A percentile compares a stretch with the other conserved stretches of the same genome.
phyloP scores from a whole-genome alignment of 2,888 invertebrate species.

The Clistopyga incitator region DNA sequence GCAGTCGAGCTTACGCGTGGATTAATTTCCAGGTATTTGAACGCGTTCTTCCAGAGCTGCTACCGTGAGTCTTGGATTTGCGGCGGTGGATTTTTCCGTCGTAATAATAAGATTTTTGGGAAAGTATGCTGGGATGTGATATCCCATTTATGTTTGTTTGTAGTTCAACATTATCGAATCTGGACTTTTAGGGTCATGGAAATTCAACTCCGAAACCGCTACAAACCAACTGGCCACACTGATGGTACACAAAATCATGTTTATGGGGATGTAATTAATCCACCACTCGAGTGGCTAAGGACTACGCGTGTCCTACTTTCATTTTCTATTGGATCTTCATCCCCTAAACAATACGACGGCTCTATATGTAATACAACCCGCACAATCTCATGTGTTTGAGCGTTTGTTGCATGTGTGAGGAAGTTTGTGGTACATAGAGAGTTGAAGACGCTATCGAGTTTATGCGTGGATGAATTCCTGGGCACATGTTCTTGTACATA shows the following conservation, averaged over 20 bases:
- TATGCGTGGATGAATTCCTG: constrained; percentile 22
- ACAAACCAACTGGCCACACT: background rate
- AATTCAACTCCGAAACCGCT: too few relatives aligned
- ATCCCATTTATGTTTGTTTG: background rate
- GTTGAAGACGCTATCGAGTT: constrained; percentile 30
- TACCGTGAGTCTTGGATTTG: background rate
- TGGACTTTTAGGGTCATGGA: too few relatives aligned
- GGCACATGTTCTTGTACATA: background rate
- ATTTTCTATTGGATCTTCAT: background rate
- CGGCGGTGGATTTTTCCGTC: background rate
- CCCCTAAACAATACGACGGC: background rate
- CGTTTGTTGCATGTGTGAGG: constrained; percentile 2
- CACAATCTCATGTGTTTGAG: background rate
- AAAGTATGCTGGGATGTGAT: background rate
- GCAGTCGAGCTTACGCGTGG: background rate
- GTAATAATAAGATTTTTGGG: background rate
- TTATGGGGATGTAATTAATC: background rate
- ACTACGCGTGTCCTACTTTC: background rate
- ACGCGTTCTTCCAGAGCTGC: background rate
- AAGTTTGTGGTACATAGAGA: constrained; percentile 30
- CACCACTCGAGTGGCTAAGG: background rate
- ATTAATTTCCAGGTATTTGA: background rate
- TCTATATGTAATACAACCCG: background rate
- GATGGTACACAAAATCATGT: background rate
- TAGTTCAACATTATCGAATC: background rate